A percentile compares a stretch with the other conserved stretches of the same genome.
Conservation (phyloP, 2,797 vertebrate species). For the Molothrus aeneus region DNA sequence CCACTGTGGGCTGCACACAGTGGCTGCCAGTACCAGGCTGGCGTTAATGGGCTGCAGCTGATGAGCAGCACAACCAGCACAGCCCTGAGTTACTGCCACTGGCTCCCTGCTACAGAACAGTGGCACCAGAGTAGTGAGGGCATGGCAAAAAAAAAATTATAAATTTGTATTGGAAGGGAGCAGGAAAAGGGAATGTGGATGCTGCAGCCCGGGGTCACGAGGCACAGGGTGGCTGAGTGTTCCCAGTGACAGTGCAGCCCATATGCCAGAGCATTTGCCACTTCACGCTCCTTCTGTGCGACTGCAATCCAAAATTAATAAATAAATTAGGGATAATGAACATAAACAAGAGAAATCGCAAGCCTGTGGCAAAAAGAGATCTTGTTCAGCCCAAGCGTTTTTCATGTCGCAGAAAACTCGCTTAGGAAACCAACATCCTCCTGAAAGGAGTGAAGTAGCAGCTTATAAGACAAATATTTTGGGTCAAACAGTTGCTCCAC, state of each 20-base stretch:
- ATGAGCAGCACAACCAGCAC: not conserved
- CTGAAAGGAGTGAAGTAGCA: not conserved
- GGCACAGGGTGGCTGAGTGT: rapidly evolving
- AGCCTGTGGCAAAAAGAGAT: not conserved
- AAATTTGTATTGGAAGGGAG: not conserved
- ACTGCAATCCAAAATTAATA: constrained; percentile 35
- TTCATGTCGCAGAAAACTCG: not conserved
- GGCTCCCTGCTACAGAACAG: not conserved
- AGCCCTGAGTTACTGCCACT: not conserved
- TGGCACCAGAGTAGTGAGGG: not conserved
- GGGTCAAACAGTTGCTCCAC: constrained; percentile 17
- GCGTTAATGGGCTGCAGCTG: constrained; percentile 4
- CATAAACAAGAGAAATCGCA: not conserved
- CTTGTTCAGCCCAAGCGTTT: constrained; percentile 2
- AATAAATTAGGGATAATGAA: constrained; percentile 27
- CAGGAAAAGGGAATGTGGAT: not conserved
- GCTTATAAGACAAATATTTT: constrained; percentile 38
- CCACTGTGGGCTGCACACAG: not conserved
- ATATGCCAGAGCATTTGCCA: constrained; percentile 51
- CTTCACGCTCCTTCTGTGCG: constrained; percentile 6
- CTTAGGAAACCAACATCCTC: constrained; percentile 37
- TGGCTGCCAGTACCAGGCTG: not conserved
- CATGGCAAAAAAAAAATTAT: not conserved
- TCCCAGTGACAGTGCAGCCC: not conserved
- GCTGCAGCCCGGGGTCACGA: not conserved